Evolutionary conservation across 1,140 invertebrate genomes (phyloP).

Genomic region (Aphelinus certus): DNA sequence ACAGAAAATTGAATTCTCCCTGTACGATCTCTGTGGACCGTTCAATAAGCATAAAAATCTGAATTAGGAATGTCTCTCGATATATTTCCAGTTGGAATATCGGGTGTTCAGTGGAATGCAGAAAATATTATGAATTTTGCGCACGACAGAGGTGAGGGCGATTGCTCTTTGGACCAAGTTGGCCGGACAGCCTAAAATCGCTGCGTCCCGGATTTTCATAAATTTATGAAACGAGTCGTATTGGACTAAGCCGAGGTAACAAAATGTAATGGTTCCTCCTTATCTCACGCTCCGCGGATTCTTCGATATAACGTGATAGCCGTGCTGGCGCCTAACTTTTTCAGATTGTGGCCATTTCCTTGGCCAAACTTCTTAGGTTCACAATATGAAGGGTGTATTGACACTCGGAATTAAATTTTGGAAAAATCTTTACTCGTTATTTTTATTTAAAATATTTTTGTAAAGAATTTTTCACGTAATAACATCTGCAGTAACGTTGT

Average conservation of each 20-base stretch:
- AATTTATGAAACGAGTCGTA: conserved; percentile 44
- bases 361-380: conserved; percentile 40
- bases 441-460: no score
- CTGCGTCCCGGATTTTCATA: conserved; percentile 45
- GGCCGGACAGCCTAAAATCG: neutral
- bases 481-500: no score
- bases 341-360: conserved; percentile 19
- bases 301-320: conserved; percentile 19
- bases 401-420: no score
- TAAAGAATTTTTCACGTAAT: no score
- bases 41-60: conserved; percentile 16
- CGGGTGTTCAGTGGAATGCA: neutral
- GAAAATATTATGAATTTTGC: conserved; percentile 24
- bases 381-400: no score
- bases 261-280: conserved; percentile 36
- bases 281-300: conserved; percentile 25
- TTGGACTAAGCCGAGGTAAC: conserved; percentile 31
- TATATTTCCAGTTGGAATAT: neutral
- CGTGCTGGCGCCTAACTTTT: neutral
- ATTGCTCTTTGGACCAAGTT: conserved; percentile 11
- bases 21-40: no score
- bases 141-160: neutral
- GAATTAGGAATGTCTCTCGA: neutral
- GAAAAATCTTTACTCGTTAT: no score
- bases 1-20: no score